These are phyloP conservation scores for Acipenser oxyrinchus DNA, from an alignment of 2,797 vertebrate species.

Conservation along the genomic window DNA sequence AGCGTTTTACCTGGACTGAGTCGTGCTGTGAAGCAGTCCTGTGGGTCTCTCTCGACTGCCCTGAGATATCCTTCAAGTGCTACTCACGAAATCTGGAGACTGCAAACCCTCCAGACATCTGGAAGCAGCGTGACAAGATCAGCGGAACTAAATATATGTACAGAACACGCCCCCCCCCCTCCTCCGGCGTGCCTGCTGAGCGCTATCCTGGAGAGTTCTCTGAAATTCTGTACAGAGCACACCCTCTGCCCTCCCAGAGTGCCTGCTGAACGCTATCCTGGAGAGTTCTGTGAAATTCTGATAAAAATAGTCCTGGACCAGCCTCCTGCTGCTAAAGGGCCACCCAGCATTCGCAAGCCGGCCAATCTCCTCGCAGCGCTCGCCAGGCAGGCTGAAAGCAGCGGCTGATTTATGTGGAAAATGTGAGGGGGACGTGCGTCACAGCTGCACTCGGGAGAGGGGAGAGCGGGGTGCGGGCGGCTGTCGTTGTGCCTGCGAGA, in stretches of 20 bases:
- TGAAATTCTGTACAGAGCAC: conserved; percentile 43
- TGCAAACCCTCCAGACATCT: no score
- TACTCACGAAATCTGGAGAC: no score
- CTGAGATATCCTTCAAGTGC: no score
- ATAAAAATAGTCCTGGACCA: conserved; percentile 73
- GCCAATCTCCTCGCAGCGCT: conserved; percentile 34
- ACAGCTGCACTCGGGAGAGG: conserved; percentile 17
- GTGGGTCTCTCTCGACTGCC: no score
- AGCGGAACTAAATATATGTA: no score
- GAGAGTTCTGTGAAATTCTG: conserved; percentile 73
- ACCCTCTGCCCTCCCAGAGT: conserved; percentile 20
- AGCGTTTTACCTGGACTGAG: no score
- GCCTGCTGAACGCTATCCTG: conserved; percentile 40
- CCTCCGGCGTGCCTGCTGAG: conserved; percentile 31
- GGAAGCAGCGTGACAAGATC: no score
- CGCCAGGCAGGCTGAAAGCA: conserved; percentile 37
- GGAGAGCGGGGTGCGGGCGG: neutral
- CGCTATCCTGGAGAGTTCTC: conserved; percentile 58
- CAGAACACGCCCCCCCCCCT: conserved; percentile 15
- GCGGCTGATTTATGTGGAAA: conserved; percentile 46
- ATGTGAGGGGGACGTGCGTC: conserved; percentile 26
- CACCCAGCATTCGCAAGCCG: conserved; percentile 31
- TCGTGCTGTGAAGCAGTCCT: no score
- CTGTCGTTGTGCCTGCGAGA: neutral
- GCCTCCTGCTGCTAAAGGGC: conserved; percentile 16